Evolutionary conservation across 2,113 vertebrate species (phyloP), one percentile per base, ranked within the genome.

Genomic region (Desmodus rotundus): DNA sequence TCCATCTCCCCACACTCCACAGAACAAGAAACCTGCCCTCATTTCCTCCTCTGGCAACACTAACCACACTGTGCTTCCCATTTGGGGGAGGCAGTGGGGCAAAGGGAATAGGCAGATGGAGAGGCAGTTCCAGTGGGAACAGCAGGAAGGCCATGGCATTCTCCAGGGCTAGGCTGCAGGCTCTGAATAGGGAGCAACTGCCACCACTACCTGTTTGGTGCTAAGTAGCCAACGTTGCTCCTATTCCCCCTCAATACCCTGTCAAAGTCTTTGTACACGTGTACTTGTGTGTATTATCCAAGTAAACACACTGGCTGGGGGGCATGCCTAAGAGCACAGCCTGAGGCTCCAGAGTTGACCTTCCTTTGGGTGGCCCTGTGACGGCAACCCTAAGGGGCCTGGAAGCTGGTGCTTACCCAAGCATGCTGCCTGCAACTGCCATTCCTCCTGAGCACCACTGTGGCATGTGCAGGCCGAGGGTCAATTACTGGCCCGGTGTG

Each of bases 361-460:
- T 70, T 76, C 63, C 65, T 74, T 67, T 33, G 16, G 8, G 28
- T 52, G 63, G n/a, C 12, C 67, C 61, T 41, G 41, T n/a, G 43
- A 36, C 12, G 77, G n/a, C 50, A 61, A 28, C 15, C 17, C 31
- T 1, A 24, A 52, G 0, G 14, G 20, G 4, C 1, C n/a, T 67
- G 13, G 15, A 87, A 77, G 38, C 5, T n/a, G n/a, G 56, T 68
- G 12, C 96, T 97, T 97, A 98, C 98, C 98, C 85, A 74, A 98
- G 87, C 0, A 94, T 68, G 72, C 43, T 70, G 68, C 89, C 70
- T 0, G 43, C 0, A 0, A 87, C 14, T 0, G 96, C 92, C 97
- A 98, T 98, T 72, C 19, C 12, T 81, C 58, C 58, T 80, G 45
- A 45, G 63, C n/a, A 19, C 2, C 26, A 15, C 41, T 5, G 65